Percentiles rank a stretch among this genome's conserved stretches.
phyloP scores from a whole-genome alignment of 2,888 invertebrate genomes.

The Melanotus villosus region DNA sequence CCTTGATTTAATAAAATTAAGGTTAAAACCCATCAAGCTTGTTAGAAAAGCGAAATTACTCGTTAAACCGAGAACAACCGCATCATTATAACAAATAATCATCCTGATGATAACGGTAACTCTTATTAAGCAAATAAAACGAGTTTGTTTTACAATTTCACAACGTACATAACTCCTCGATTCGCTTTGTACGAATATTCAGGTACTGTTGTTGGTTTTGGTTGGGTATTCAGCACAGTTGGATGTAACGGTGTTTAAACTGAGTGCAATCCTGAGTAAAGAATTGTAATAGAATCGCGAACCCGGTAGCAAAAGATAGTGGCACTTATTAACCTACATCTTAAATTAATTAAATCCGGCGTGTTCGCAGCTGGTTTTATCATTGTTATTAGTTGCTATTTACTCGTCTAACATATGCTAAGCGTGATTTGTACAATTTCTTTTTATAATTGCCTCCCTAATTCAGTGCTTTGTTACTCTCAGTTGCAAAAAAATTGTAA shows the following conservation, averaged over 20 bases:
- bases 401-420: background rate
- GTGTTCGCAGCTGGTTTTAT: constrained; percentile 11
- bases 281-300: constrained; percentile 35
- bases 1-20: too few relatives aligned
- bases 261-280: constrained; percentile 29
- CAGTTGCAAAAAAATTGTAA: background rate
- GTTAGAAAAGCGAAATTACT: too few relatives aligned
- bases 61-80: too few relatives aligned
- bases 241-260: constrained; percentile 33
- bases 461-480: background rate
- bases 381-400: constrained; percentile 8
- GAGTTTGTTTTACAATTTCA: too few relatives aligned
- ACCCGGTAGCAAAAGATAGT: constrained; percentile 41
- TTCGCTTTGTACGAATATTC: background rate
- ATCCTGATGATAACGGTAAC: too few relatives aligned
- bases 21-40: too few relatives aligned
- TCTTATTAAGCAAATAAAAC: too few relatives aligned
- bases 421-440: background rate
- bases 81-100: too few relatives aligned
- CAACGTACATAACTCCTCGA: too few relatives aligned
- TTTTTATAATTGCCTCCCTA: too few relatives aligned
- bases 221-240: constrained; percentile 29
- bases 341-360: constrained; percentile 42
- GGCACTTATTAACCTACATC: constrained; percentile 45
- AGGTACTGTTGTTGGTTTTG: background rate